These are phyloP conservation scores for Rhynchomys soricoides DNA, from an alignment of 2,113 vertebrate genomes.

Conservation along the genomic window DNA sequence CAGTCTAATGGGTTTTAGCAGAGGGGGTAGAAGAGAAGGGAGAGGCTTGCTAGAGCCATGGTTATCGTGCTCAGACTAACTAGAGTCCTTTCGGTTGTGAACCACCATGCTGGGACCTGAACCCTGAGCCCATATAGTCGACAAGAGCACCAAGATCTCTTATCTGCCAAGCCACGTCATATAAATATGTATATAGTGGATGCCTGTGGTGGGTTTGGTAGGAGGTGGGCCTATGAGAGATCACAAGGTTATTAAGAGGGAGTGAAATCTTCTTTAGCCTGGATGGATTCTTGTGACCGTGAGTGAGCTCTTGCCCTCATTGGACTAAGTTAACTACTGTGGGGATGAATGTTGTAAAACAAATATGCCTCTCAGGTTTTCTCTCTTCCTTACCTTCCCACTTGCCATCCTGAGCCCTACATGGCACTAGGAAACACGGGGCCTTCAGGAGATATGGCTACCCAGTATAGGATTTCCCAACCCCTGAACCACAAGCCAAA, in stretches of 20 bases:
- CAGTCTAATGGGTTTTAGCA: not conserved
- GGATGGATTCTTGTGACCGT: not conserved
- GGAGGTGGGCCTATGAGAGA: not conserved
- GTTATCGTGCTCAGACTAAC: not conserved
- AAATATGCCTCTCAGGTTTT: not conserved
- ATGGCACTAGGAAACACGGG: not conserved
- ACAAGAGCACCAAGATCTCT: not conserved
- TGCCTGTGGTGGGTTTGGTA: not conserved
- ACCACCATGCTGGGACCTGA: not conserved
- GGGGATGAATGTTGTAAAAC: too few species aligned
- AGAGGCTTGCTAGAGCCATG: not conserved
- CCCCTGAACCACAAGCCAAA: not conserved
- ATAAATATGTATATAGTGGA: too few species aligned
- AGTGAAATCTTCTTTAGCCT: not conserved
- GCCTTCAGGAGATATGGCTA: not conserved
- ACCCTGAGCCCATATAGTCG: not conserved
- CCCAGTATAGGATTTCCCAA: not conserved
- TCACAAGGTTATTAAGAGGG: not conserved
- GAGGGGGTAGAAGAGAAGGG: not conserved
- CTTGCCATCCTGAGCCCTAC: not conserved
- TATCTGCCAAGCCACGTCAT: not conserved
- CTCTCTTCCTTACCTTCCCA: not conserved
- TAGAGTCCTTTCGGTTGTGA: not conserved
- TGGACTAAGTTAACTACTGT: not conserved
- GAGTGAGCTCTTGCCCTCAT: not conserved